These are phyloP conservation scores for Pachymerium ferrugineum DNA, from an alignment of 2,888 invertebrate genomes.

Conservation along the genomic window DNA sequence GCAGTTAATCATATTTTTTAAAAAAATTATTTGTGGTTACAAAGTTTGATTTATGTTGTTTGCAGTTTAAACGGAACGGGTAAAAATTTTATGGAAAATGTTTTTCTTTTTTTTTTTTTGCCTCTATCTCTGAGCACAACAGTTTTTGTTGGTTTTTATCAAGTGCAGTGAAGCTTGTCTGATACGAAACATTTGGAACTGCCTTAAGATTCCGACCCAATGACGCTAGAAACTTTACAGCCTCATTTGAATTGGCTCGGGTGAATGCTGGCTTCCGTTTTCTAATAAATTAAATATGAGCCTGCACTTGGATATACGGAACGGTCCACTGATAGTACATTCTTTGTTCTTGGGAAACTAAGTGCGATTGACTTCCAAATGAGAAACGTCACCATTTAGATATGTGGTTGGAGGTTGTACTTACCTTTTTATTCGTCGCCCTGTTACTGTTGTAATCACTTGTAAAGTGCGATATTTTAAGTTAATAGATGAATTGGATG, in stretches of 20 bases:
- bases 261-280: constrained; percentile 14
- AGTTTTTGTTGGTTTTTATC: neutral
- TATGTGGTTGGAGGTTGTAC: neutral
- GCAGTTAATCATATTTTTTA: no score
- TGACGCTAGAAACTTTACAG: constrained; percentile 24
- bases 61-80: no score
- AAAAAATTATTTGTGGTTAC: no score
- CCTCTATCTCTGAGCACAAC: constrained; percentile 18
- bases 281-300: constrained; percentile 27
- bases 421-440: neutral
- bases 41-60: no score
- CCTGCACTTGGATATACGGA: constrained; percentile 1
- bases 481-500: neutral
- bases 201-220: constrained; percentile 9
- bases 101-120: no score
- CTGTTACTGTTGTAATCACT: neutral
- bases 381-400: constrained; percentile 8
- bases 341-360: neutral
- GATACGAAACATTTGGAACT: neutral
- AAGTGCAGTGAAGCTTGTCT: neutral
- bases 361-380: constrained; percentile 11
- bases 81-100: no score
- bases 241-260: constrained; percentile 24
- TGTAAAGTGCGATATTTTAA: neutral
- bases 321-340: constrained; percentile 27